phyloP scores from a whole-genome alignment of 1,140 invertebrate genomes.

The Nasonia giraulti region DNA sequence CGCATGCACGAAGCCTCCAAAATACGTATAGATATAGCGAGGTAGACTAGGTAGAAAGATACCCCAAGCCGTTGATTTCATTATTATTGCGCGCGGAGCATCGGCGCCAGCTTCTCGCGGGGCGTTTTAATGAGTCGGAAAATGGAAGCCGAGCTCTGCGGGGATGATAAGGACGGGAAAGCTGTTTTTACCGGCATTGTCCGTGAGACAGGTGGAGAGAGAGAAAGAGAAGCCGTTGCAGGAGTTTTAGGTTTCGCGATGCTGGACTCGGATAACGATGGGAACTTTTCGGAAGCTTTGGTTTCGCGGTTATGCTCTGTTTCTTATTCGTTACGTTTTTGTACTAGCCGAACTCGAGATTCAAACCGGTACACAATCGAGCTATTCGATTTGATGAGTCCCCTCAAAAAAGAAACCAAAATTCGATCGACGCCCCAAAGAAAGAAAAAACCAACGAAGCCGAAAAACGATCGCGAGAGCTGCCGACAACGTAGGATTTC shows the following conservation, averaged over 20 bases:
- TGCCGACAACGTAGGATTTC: too few relatives aligned
- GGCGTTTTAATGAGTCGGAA: constrained; percentile 15
- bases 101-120: neutral
- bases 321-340: too few relatives aligned
- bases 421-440: too few relatives aligned
- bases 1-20: neutral
- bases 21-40: neutral
- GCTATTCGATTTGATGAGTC: too few relatives aligned
- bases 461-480: too few relatives aligned
- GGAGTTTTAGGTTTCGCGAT: neutral
- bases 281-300: neutral
- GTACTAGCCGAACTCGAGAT: too few relatives aligned
- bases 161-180: neutral
- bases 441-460: too few relatives aligned
- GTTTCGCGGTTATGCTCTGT: neutral
- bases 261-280: neutral
- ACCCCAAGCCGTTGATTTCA: neutral
- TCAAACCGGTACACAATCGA: too few relatives aligned
- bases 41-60: neutral
- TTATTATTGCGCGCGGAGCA: neutral
- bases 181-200: neutral
- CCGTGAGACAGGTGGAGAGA: too few relatives aligned
- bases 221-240: too few relatives aligned
- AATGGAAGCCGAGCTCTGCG: neutral
- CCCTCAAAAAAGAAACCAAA: too few relatives aligned